Evolutionary conservation across 2,888 invertebrate genomes (phyloP).

Genomic region (Nebria brevicollis): DNA sequence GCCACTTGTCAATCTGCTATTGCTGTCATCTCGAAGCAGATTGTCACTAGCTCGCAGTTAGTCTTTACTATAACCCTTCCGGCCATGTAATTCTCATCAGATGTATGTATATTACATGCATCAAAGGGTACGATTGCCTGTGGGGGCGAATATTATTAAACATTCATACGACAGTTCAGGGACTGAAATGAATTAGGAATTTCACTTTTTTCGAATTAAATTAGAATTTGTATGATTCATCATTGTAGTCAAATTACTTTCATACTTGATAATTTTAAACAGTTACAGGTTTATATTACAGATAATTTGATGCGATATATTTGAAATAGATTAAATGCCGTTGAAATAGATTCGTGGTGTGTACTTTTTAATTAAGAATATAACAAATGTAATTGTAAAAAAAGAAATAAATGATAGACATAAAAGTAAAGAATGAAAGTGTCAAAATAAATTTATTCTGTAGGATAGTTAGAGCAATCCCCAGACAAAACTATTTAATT

Average conservation of each 20-base stretch:
- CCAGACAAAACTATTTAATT: not conserved
- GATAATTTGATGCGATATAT: not conserved
- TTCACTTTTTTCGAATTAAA: not conserved
- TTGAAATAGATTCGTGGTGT: too few species aligned
- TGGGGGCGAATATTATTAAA: not conserved
- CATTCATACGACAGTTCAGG: not conserved
- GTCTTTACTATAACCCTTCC: not conserved
- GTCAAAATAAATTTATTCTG: too few species aligned
- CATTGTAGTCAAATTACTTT: not conserved
- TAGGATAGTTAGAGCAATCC: too few species aligned
- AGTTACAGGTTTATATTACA: not conserved
- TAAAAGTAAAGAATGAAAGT: too few species aligned
- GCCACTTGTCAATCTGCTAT: not conserved
- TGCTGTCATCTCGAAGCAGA: not conserved
- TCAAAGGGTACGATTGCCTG: not conserved
- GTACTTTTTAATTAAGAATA: too few species aligned
- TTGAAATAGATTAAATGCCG: too few species aligned
- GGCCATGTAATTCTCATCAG: not conserved
- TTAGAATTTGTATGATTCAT: not conserved
- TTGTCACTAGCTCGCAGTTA: not conserved
- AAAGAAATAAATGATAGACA: too few species aligned
- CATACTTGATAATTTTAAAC: not conserved
- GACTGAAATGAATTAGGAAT: not conserved
- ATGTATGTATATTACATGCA: not conserved
- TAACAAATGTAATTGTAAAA: too few species aligned